Base-by-base conservation (phyloP, 2,113 vertebrate genomes). In the Nettapus auritus region DNA sequence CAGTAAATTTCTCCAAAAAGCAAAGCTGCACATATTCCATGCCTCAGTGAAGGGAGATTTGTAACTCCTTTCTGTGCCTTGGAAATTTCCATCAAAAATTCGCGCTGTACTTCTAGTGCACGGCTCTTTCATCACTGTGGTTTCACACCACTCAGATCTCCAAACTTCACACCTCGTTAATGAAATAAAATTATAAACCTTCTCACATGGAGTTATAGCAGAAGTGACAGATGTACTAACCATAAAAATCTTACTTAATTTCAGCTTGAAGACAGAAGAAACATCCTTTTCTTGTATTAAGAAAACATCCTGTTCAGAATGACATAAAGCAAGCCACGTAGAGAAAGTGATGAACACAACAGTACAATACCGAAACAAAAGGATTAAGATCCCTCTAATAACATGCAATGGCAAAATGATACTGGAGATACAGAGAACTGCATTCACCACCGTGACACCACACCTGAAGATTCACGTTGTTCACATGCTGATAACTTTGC, bases 401-500 rank as follows among this genome's bases (percentile, higher is more conserved):
- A 80, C 0, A 1, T 2, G 10, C 23, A 34, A 16, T 29, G 52
- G 8, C 6, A 56, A 63, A 86, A 66, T 11, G 6, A 46, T 2
- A 11, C 46, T 28, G 22, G 64, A 31, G 52, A 52, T 13, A 34
- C 3, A 48, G 56, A 34, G 63, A 57, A n/a, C 3, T n/a, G 33
- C 26, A 15, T 78, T 84, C 38, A 38, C 20, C 34, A 23, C 33
- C 29, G 4, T 4, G 12, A 17, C 3, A 2, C 26, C 23, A 75
- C 9, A 57, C 44, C 31, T 50, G 64, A 53, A 78, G 4, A 33
- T 33, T 34, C 7, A 10, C 7, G 15, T 4, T 56, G 25, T 19
- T 75, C 20, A 48, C 66, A 34, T 40, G 69, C 9, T 19, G 11
- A 16, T 28, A 57, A 52, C 23, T 85, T 14, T 28, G 20, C 31